Percentiles rank a stretch among this genome's conserved stretches.
Evolutionary conservation across 2,797 vertebrate species (phyloP).

Genomic region (Dallia pectoralis): DNA sequence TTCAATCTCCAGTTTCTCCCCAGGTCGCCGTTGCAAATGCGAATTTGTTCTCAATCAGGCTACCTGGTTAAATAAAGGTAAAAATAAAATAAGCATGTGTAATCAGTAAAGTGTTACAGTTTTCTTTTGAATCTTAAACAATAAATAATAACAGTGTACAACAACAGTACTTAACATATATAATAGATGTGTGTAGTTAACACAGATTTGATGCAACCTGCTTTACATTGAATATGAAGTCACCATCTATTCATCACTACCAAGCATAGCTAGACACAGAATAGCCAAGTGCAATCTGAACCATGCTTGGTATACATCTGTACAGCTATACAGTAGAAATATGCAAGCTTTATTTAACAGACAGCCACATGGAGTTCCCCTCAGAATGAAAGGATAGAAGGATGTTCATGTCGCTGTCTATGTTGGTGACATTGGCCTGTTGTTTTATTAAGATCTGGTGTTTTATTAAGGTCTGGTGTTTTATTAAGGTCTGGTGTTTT

Average conservation of each 20-base stretch:
- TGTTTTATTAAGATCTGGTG: constrained; percentile 77
- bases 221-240: not conserved
- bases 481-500: constrained; percentile 76
- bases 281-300: not conserved
- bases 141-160: no score
- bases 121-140: no score
- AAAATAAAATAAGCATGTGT: no score
- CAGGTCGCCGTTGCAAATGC: no score
- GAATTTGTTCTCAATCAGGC: no score
- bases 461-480: no score
- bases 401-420: constrained; percentile 59
- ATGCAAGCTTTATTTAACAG: constrained; percentile 39
- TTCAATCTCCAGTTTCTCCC: no score
- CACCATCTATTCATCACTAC: not conserved
- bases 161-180: not conserved
- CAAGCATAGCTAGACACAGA: not conserved
- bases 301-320: constrained; percentile 15
- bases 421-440: constrained; percentile 64
- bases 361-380: constrained; percentile 7
- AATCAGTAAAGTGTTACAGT: no score
- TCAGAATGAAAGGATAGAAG: constrained; percentile 46
- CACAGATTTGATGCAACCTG: not conserved
- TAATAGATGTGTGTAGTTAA: not conserved
- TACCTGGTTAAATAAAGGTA: no score
- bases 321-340: constrained; percentile 38